phyloP scores from a whole-genome alignment of 2,113 vertebrate genomes.

The Mesocricetus auratus region DNA sequence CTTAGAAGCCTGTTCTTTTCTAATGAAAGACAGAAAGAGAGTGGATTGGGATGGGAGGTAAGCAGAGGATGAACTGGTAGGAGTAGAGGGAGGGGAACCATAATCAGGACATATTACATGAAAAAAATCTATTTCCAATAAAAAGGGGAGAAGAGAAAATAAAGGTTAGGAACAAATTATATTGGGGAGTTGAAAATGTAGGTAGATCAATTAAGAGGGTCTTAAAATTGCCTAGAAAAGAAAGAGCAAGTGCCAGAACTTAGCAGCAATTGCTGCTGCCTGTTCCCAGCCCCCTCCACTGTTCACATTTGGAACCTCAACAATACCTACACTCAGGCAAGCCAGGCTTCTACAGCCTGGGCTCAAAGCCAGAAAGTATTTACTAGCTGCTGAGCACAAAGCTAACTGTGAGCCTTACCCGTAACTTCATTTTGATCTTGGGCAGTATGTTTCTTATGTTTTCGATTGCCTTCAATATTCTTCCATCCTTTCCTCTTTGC shows the following conservation, averaged over 20 bases:
- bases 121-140: neutral
- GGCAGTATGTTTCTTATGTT: neutral
- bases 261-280: neutral
- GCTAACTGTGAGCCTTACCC: neutral
- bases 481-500: slow-evolving; percentile 1
- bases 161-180: neutral
- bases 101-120: neutral
- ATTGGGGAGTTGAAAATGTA: neutral
- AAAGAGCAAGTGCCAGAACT: neutral
- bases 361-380: neutral
- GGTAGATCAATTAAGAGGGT: neutral
- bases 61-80: neutral
- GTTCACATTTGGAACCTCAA: neutral
- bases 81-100: neutral
- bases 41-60: neutral
- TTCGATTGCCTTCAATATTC: neutral
- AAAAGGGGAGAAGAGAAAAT: neutral
- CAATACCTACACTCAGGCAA: neutral
- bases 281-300: neutral
- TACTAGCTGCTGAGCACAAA: neutral
- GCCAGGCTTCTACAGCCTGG: neutral
- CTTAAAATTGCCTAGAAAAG: neutral
- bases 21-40: neutral
- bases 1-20: neutral
- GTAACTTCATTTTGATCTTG: neutral